Evolutionary conservation across 2,888 invertebrate species (phyloP).

Genomic region (Agrypnus murinus): DNA sequence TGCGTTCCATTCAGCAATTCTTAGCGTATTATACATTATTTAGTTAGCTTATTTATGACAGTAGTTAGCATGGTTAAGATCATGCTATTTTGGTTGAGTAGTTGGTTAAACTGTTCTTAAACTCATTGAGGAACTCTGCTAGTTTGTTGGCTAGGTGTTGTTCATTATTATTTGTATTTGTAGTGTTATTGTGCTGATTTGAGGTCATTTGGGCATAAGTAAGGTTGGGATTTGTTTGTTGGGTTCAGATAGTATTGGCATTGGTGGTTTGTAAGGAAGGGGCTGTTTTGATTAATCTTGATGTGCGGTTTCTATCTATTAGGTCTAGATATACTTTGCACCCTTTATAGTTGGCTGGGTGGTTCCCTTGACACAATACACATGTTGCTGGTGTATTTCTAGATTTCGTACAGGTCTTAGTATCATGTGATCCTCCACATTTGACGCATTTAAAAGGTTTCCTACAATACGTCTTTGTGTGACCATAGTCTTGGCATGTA

Average conservation of each 20-base stretch:
- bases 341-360: constrained; percentile 28
- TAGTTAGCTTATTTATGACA: constrained; percentile 1
- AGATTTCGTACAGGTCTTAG: constrained; percentile 21
- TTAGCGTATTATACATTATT: constrained; percentile 11
- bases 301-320: neutral
- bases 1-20: too few species aligned
- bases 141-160: constrained; percentile 2
- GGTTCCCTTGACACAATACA: constrained; percentile 11
- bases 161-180: neutral
- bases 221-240: neutral
- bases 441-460: too few species aligned
- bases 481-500: constrained; percentile 32
- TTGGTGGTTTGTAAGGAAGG: neutral
- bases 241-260: too few species aligned
- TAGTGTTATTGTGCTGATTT: constrained; percentile 1
- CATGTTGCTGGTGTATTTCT: constrained; percentile 10
- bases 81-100: constrained; percentile 31
- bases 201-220: neutral
- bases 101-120: constrained; percentile 15
- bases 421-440: constrained; percentile 19
- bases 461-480: too few species aligned
- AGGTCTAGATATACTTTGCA: constrained; percentile 14
- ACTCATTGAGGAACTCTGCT: constrained; percentile 9
- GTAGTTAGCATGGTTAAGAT: constrained; percentile 25
- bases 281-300: too few species aligned